Conservation (phyloP, 2,888 invertebrate genomes). For the Hydroisotoma schaefferi region DNA sequence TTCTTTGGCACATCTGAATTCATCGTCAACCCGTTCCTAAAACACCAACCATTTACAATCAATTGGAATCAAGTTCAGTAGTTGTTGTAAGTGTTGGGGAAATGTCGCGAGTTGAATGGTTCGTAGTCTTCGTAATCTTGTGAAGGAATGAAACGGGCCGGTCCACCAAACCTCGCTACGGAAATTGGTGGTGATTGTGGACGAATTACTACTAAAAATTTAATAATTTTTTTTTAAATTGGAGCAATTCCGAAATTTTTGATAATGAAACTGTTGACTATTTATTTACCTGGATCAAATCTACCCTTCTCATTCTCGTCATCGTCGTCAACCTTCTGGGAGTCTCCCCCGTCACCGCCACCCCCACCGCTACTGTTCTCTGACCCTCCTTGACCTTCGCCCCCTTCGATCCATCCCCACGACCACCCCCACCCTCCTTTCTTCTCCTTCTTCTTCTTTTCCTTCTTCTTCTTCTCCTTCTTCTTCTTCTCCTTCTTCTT, state of each 20-base stretch:
- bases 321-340: not conserved
- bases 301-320: not conserved
- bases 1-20: not conserved
- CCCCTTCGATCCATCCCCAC: not conserved
- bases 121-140: constrained; percentile 1
- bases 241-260: not conserved
- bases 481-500: constrained; percentile 34
- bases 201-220: not conserved
- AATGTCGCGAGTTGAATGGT: not conserved
- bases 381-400: constrained; percentile 19
- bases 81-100: not conserved
- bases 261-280: not conserved
- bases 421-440: constrained; percentile 20
- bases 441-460: constrained; percentile 30
- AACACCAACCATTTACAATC: no score
- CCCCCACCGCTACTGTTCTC: constrained; percentile 28
- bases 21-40: no score
- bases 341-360: not conserved
- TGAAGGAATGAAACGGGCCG: not conserved
- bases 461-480: constrained; percentile 29
- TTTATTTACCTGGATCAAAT: not conserved
- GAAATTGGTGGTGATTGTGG: not conserved
- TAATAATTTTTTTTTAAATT: not conserved
- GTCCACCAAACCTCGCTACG: not conserved
- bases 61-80: not conserved